These are phyloP conservation scores for Glaucidium brasilianum DNA, from an alignment of 2,113 vertebrate genomes.

Conservation along the genomic window DNA sequence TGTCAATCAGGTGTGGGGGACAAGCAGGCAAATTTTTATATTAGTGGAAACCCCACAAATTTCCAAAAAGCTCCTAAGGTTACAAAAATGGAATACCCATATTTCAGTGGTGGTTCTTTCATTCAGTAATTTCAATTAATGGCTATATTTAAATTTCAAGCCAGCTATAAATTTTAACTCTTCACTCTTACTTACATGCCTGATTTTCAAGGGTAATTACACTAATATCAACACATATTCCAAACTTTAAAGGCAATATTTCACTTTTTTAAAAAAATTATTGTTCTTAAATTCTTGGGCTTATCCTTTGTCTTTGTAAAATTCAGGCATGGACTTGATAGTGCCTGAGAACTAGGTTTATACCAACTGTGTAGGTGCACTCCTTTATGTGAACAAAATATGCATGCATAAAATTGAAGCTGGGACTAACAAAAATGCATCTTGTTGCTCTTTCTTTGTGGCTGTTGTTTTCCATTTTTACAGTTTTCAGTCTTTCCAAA, in stretches of 20 bases:
- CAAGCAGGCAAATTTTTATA: neutral
- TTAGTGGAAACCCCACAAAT: neutral
- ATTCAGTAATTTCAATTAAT: neutral
- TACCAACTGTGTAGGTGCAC: neutral
- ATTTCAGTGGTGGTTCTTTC: neutral
- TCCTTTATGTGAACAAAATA: neutral
- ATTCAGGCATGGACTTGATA: neutral
- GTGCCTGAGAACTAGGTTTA: neutral
- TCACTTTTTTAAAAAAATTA: neutral
- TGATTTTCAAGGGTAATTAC: neutral
- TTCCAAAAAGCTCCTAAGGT: neutral
- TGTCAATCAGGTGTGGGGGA: neutral
- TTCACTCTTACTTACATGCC: neutral
- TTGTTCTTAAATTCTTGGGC: neutral
- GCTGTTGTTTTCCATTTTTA: neutral
- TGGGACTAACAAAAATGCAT: neutral
- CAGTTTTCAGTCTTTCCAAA: neutral
- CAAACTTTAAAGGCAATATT: slow-evolving; percentile 51
- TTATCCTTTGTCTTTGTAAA: neutral
- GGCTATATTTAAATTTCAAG: neutral
- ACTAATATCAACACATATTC: neutral
- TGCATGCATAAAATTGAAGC: slow-evolving; percentile 11
- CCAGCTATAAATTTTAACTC: neutral
- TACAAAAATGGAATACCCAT: neutral
- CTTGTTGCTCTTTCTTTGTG: slow-evolving; percentile 20